Percentiles rank a stretch among this genome's conserved stretches.
Evolutionary conservation across 64 coral and sea anemone genomes (phyloP).

Genomic region (Orbicella faveolata): DNA sequence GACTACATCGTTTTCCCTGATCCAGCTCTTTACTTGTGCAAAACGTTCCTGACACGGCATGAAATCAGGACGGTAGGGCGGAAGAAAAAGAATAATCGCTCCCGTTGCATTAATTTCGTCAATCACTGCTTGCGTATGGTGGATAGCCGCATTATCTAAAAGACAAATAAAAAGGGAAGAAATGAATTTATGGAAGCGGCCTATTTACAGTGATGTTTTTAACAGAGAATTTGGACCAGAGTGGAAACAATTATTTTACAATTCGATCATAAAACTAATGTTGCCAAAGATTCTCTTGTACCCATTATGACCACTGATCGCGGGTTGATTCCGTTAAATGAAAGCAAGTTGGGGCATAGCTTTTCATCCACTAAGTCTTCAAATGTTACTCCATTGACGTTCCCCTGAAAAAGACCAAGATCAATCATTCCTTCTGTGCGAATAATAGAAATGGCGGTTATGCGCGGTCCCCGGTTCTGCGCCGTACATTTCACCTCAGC

Average conservation of each 20-base stretch:
- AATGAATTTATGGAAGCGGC: constrained; percentile 1
- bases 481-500: constrained; percentile 2
- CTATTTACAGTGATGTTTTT: not conserved
- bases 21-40: constrained; percentile 38
- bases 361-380: constrained; percentile 38
- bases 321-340: constrained; percentile 59
- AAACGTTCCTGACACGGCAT: constrained; percentile 67
- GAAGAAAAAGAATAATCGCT: constrained; percentile 60
- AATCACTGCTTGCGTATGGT: constrained; percentile 41
- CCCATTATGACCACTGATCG: constrained; percentile 65
- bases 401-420: constrained; percentile 45
- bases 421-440: constrained; percentile 55
- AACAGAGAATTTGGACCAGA: constrained; percentile 2
- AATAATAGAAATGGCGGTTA: constrained; percentile 63
- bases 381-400: constrained; percentile 42
- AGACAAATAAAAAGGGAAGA: not conserved
- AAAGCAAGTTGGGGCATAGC: constrained; percentile 45
- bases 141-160: constrained; percentile 65
- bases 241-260: constrained; percentile 6
- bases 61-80: constrained; percentile 44
- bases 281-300: not conserved
- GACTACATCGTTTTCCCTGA: constrained; percentile 49
- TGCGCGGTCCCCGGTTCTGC: constrained; percentile 34
- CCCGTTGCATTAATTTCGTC: constrained; percentile 53
- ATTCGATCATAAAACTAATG: not conserved